phyloP scores from a whole-genome alignment of 1,140 invertebrate genomes.

The Palaemon carinicauda region DNA sequence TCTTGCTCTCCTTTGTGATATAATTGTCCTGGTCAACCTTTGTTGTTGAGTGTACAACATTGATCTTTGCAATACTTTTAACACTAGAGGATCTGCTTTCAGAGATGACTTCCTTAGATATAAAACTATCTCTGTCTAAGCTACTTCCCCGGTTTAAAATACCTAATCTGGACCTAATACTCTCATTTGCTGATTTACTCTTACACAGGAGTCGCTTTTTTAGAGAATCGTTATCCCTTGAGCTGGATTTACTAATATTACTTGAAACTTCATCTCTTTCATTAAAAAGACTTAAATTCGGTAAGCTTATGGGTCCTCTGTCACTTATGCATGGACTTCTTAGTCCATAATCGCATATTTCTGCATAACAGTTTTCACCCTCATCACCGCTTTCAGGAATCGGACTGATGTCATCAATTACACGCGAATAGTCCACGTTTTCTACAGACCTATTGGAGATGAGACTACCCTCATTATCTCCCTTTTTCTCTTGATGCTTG shows the following conservation, averaged over 20 bases:
- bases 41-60: too few relatives aligned
- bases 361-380: slow-evolving; percentile 17
- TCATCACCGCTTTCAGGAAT: slow-evolving; percentile 37
- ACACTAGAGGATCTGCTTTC: too few relatives aligned
- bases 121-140: background rate
- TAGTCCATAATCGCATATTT: slow-evolving; percentile 21
- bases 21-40: too few relatives aligned
- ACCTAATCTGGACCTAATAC: background rate
- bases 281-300: slow-evolving; percentile 20
- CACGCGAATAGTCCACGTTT: slow-evolving; percentile 43
- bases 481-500: slow-evolving; percentile 34
- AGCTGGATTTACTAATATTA: slow-evolving; percentile 3
- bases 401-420: slow-evolving; percentile 38
- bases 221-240: background rate
- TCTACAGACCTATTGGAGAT: slow-evolving; percentile 20
- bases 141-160: background rate
- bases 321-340: background rate
- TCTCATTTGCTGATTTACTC: slow-evolving; percentile 9
- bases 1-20: too few relatives aligned
- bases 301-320: slow-evolving; percentile 32
- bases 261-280: background rate
- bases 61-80: too few relatives aligned
- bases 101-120: too few relatives aligned
- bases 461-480: slow-evolving; percentile 36
- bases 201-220: slow-evolving; percentile 4